These are phyloP conservation scores for Pherbina coryleti DNA, from an alignment of 2,888 invertebrate species.

Conservation along the genomic window DNA sequence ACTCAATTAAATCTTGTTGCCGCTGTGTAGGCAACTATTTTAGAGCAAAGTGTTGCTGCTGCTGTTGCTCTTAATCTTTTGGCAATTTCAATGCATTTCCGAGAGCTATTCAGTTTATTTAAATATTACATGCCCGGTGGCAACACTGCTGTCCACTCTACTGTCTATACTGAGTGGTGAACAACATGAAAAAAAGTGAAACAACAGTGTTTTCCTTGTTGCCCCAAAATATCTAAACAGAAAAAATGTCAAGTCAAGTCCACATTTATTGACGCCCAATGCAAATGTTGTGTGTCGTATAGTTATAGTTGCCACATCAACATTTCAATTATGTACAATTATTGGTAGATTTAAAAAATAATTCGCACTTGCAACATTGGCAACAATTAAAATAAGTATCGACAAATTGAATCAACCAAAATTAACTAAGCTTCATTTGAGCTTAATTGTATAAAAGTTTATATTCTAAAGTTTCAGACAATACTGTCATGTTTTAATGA, in stretches of 20 bases:
- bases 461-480: too few relatives aligned
- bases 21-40: background rate
- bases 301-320: too few relatives aligned
- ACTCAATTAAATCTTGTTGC: conserved; percentile 27
- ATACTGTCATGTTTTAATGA: too few relatives aligned
- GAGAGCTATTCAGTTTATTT: conserved; percentile 1
- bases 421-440: too few relatives aligned
- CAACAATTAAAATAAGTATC: too few relatives aligned
- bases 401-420: too few relatives aligned
- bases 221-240: background rate
- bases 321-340: too few relatives aligned
- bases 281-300: too few relatives aligned
- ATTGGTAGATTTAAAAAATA: too few relatives aligned
- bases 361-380: too few relatives aligned
- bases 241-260: background rate
- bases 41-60: background rate
- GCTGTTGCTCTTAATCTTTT: background rate
- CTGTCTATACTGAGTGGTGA: background rate
- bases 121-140: background rate
- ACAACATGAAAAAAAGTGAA: background rate
- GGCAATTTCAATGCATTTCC: background rate
- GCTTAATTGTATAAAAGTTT: too few relatives aligned
- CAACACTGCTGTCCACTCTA: background rate
- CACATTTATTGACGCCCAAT: too few relatives aligned
- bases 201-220: background rate